phyloP scores from a whole-genome alignment of 2,797 vertebrate species.

The Esox lucius region DNA sequence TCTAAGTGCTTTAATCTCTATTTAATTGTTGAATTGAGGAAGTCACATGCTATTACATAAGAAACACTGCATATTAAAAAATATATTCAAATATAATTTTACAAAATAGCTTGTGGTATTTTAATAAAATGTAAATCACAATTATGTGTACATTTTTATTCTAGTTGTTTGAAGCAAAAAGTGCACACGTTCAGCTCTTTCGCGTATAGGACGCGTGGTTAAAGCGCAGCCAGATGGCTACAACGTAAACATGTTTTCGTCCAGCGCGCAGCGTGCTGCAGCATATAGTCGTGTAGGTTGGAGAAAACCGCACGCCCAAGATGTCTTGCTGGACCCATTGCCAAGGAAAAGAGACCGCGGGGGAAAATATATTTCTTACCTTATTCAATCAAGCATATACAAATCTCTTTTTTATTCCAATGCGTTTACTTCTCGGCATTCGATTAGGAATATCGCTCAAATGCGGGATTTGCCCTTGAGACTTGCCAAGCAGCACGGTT shows the following conservation, averaged over 20 bases:
- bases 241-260: conserved; percentile 76
- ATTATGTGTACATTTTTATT: not conserved
- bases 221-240: conserved; percentile 50
- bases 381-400: conserved; percentile 2
- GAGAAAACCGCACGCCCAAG: conserved; percentile 27
- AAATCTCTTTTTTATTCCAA: conserved; percentile 30
- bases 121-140: not conserved
- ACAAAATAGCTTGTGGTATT: not conserved
- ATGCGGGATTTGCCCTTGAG: conserved; percentile 60
- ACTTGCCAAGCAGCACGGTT: conserved; percentile 46
- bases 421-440: conserved; percentile 19
- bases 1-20: not conserved
- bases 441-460: conserved; percentile 12
- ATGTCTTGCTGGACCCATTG: conserved; percentile 11
- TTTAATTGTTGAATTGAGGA: too few relatives aligned
- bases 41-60: not conserved
- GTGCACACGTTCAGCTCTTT: not conserved
- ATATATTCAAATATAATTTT: not conserved
- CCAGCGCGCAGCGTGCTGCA: conserved; percentile 47
- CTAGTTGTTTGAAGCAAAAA: not conserved
- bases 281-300: conserved; percentile 38
- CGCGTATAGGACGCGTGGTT: conserved; percentile 29
- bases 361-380: conserved; percentile 45
- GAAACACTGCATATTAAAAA: not conserved
- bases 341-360: not conserved